Conservation (phyloP, 37 sponge, comb jelly and placozoan species). For the Lycopodina hypogea region DNA sequence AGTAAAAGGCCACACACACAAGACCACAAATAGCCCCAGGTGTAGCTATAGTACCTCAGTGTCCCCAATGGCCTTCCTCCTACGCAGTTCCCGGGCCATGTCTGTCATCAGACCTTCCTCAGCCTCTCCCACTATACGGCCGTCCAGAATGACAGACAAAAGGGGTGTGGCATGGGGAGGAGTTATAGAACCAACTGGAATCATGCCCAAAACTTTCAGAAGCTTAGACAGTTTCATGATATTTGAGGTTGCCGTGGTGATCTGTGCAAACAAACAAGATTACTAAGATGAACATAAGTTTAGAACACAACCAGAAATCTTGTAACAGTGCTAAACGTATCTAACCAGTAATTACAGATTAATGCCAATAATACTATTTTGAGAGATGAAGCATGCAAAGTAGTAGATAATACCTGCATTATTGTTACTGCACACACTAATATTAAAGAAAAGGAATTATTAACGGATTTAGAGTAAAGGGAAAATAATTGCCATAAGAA, state of each 20-base stretch:
- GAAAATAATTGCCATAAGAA: too few species aligned
- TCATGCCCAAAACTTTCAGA: conserved; percentile 68
- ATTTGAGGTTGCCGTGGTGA: conserved; percentile 27
- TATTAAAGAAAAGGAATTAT: too few species aligned
- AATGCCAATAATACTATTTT: too few species aligned
- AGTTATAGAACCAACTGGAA: conserved; percentile 24
- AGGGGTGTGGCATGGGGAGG: not conserved
- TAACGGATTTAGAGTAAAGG: too few species aligned
- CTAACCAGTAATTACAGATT: too few species aligned
- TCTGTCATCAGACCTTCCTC: conserved; percentile 5
- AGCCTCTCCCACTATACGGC: conserved; percentile 78
- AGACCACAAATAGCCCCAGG: too few species aligned
- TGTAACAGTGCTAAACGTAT: too few species aligned
- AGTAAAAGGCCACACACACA: too few species aligned
- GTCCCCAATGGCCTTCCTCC: conserved; percentile 66
- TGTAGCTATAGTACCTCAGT: conserved; percentile 47
- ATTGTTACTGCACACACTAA: too few species aligned
- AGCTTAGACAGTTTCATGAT: conserved; percentile 39
- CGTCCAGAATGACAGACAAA: conserved; percentile 79
- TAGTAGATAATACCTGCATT: too few species aligned
- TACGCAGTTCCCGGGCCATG: conserved; percentile 64
- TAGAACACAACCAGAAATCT: too few species aligned
- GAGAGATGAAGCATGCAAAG: too few species aligned
- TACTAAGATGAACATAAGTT: not conserved
- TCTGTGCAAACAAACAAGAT: conserved; percentile 18